Evolutionary conservation across 2,888 invertebrate species (phyloP), one percentile per base, ranked within the genome.

Genomic region (Eulithis testata): DNA sequence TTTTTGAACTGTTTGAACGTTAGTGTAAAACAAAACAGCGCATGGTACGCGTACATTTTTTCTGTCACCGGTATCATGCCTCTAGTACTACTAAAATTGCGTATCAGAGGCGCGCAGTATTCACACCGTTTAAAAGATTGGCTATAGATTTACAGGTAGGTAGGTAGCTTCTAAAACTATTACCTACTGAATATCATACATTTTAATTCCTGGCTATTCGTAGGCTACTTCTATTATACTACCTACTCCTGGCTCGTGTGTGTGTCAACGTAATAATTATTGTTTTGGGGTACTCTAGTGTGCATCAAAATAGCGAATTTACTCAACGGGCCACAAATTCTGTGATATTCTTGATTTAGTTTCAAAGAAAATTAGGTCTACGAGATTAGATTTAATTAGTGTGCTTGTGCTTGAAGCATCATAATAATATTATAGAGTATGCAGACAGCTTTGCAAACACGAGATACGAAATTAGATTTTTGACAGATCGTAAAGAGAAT

Each of bases 401-500:
- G 63, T 65, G n/a, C 14, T 63, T 59, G 21, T 60, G 58, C 44
- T 54, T 60, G 59, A 65, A 59, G 36, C 58, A 61, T 65, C 49
- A 60, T 64, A 69, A 69, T 69, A 60, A 61, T 45, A 63, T 66
- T 68, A 68, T 59, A 64, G 1, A 21, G 1, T 60, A 70, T 63
- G 60, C 37, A 27, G 9, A 2, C 51, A 8, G 27, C 64, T 69
- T 65, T 43, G 55, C 53, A 66, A 70, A 69, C 4, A 70, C 66
- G 68, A 63, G 71, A 72, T 72, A 68, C 74, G 73, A 73, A 73
- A 77, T 75, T 75, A 80, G 71, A 69, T 71, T 83, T 79, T 77
- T 77, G 79, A 77, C 81, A 78, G 73, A 72, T 81, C 78, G 75
- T 85, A 80, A 84, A 82, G 76, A 72, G 63, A 56, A 60, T 67